phyloP scores from a whole-genome alignment of 2,888 invertebrate genomes.

The Brachynemurus nebulosus region DNA sequence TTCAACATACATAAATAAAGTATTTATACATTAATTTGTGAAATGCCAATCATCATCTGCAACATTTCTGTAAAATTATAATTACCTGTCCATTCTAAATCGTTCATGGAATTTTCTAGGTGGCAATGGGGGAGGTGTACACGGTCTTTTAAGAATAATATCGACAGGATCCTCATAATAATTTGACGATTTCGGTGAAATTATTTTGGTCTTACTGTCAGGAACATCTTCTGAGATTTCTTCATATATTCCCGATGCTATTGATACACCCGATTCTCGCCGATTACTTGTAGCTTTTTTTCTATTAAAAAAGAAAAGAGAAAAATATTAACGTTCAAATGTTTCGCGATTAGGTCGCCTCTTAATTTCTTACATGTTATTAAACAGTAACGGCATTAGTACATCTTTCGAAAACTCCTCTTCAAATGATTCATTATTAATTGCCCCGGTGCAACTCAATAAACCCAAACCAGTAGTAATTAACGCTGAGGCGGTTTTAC shows the following conservation, averaged over 20 bases:
- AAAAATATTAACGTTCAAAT: constrained; percentile 8
- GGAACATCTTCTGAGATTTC: constrained; percentile 40
- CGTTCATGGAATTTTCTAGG: constrained; percentile 28
- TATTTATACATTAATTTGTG: background rate
- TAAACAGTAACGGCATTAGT: background rate
- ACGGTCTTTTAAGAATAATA: constrained; percentile 23
- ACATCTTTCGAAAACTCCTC: constrained; percentile 1
- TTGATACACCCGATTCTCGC: constrained; percentile 41
- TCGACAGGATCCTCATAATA: constrained; percentile 33
- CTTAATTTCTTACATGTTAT: background rate
- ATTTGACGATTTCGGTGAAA: constrained; percentile 21
- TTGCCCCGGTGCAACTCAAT: background rate
- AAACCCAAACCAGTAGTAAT: constrained; percentile 6
- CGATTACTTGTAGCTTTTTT: constrained; percentile 24
- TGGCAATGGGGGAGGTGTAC: constrained; percentile 35
- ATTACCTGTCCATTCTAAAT: constrained; percentile 19
- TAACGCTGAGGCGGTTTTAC: constrained; percentile 18
- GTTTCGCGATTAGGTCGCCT: background rate
- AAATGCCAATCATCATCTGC: no score
- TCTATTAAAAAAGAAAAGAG: constrained; percentile 1
- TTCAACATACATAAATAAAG: no score
- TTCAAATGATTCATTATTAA: background rate
- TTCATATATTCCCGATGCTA: constrained; percentile 54
- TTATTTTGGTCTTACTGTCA: constrained; percentile 9
- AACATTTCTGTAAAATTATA: no score